Conservation (phyloP, 2,113 vertebrate genomes). For the Thymallus thymallus region DNA sequence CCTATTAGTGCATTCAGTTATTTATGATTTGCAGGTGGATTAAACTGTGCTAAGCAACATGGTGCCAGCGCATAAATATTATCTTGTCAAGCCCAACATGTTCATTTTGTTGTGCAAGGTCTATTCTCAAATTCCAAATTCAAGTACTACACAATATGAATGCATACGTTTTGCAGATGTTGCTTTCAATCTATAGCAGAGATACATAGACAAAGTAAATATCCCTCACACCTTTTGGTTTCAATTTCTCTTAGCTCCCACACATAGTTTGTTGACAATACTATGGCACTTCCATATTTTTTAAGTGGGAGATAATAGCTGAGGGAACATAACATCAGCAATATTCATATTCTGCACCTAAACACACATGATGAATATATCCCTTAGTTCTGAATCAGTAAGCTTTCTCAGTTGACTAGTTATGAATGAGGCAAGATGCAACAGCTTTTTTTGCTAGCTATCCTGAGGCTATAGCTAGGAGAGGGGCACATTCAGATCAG, state of each 20-base stretch:
- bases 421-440: conserved; percentile 19
- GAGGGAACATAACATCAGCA: neutral
- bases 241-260: neutral
- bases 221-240: neutral
- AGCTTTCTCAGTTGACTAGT: neutral
- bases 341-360: neutral
- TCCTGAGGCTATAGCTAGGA: neutral
- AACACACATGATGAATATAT: conserved; percentile 9
- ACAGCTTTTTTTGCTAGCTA: conserved; percentile 19
- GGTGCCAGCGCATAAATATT: conserved; percentile 50
- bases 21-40: conserved; percentile 72
- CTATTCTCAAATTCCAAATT: conserved; percentile 6
- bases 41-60: conserved; percentile 45
- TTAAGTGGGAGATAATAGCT: neutral
- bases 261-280: neutral
- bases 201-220: neutral
- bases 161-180: neutral
- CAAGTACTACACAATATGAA: neutral
- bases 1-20: conserved; percentile 50
- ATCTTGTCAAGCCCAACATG: conserved; percentile 10
- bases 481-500: conserved; percentile 9
- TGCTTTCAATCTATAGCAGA: neutral
- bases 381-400: conserved; percentile 14
- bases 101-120: neutral
- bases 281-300: neutral